A percentile compares a stretch with the other conserved stretches of the same genome.
Conservation (phyloP, 2,113 vertebrate genomes). For the Caretta caretta region DNA sequence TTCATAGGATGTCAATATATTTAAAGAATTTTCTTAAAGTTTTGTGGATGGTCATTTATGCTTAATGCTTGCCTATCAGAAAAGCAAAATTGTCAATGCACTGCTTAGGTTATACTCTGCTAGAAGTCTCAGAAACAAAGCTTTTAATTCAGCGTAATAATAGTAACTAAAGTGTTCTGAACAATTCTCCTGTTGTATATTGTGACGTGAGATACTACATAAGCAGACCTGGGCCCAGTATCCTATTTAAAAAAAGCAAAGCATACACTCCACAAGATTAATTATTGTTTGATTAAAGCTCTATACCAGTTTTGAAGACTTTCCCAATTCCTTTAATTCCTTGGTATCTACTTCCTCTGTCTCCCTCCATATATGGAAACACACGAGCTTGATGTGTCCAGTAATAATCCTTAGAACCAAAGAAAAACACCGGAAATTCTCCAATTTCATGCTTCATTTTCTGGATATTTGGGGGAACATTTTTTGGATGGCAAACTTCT, state of each 20-base stretch:
- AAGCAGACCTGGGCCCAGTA: background rate
- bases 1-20: background rate
- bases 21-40: background rate
- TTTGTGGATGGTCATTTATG: background rate
- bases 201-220: background rate
- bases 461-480: constrained; percentile 98
- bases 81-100: background rate
- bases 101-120: background rate
- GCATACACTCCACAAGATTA: background rate
- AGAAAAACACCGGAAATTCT: constrained; percentile 99
- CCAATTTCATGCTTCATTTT: constrained; percentile 97
- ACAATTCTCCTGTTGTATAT: background rate
- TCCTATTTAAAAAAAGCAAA: background rate
- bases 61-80: background rate
- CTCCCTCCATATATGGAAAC: constrained; percentile 98
- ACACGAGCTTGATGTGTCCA: constrained; percentile 98
- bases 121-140: background rate
- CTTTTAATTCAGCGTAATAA: background rate
- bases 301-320: constrained; percentile 95
- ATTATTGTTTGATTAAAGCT: background rate
- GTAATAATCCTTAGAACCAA: constrained; percentile 99
- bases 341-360: constrained; percentile 93
- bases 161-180: background rate
- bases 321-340: constrained; percentile 92
- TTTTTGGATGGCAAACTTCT: constrained; percentile 96